A percentile compares a stretch with the other conserved stretches of the same genome.
phyloP scores from a whole-genome alignment of 37 sponge, comb jelly and placozoan species.

The Aplysina aerophoba region DNA sequence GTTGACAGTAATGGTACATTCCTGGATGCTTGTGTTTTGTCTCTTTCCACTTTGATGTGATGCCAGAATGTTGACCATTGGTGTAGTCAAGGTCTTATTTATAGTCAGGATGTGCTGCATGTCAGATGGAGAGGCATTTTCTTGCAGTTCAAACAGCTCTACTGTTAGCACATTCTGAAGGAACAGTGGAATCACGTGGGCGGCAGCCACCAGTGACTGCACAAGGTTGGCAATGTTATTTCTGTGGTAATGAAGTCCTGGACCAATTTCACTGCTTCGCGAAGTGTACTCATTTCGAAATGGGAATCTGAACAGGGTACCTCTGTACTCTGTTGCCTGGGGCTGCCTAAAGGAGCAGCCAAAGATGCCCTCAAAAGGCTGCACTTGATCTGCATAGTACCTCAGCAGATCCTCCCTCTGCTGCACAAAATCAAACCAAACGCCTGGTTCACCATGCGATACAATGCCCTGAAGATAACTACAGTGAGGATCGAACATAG shows the following conservation, averaged over 20 bases:
- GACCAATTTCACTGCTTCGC: conserved; percentile 41
- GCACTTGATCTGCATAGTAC: conserved; percentile 71
- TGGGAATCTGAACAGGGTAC: conserved; percentile 84
- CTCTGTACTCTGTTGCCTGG: conserved; percentile 39
- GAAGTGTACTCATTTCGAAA: conserved; percentile 34
- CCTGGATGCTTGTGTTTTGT: too few relatives aligned
- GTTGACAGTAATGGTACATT: too few relatives aligned
- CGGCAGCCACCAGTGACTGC: not conserved
- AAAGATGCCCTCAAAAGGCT: conserved; percentile 72
- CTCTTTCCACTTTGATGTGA: too few relatives aligned
- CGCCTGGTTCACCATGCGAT: conserved; percentile 53
- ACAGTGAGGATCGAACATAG: conserved; percentile 86
- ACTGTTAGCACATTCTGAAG: conserved; percentile 56
- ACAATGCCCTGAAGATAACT: conserved; percentile 21
- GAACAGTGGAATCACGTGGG: conserved; percentile 40
- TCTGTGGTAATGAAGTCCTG: not conserved
- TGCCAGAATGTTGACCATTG: too few relatives aligned
- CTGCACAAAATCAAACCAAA: conserved; percentile 57
- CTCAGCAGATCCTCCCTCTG: not conserved
- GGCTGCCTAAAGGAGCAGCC: conserved; percentile 53
- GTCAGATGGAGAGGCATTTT: not conserved
- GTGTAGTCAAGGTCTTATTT: not conserved
- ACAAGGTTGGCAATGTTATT: not conserved
- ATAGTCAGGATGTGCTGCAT: not conserved
- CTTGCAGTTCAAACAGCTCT: conserved; percentile 48